Evolutionary conservation across 2,888 invertebrate genomes (phyloP), one percentile per base, ranked within the genome.

Genomic region (Criorhina ranunculi): DNA sequence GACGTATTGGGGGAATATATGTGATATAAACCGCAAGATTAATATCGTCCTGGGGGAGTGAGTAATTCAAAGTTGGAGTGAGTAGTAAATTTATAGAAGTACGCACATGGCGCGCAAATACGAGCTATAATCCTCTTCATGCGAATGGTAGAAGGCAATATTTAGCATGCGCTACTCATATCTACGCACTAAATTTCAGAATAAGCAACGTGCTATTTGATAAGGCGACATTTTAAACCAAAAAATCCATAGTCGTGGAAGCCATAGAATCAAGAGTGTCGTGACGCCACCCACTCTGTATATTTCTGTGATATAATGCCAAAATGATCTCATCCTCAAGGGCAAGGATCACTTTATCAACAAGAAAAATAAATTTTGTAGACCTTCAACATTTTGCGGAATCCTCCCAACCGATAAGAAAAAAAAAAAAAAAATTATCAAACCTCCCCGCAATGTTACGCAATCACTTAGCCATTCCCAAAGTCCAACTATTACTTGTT

Each of bases 11-110:
- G 62, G 59, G 59, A 69, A 60, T 57, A 5, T 40, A 24, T 69
- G 69, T 59, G 57, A 59, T 64, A 60, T 70, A 64, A 76, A 59
- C 80, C 75, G 33, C 85, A 76, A 76, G 64, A 80, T 85, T 66
- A 80, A 75, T 66, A 76, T 60, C 66, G 76, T 66, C 46, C 12
- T 6, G 2, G 29, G 42, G 55, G 57, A 42, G 55, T 44, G 15
- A 55, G 8, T 40, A 51, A 37, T 37, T 57, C 44, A 15, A 53
- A 62, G 51, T 57, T 33, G 31, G 2, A 60, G 53, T 9, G 40
- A 31, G 29, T 19, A 24, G 44, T 31, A 44, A 12, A 31, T 15
- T 60, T 42, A 53, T n/a, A 17, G 59, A 53, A 55, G 33, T 37
- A 49, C 31, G 72, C 60, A 62, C 33, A 69, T 79, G 83, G 75